phyloP scores from a whole-genome alignment of 2,113 vertebrate species.

The Gavialis gangeticus region DNA sequence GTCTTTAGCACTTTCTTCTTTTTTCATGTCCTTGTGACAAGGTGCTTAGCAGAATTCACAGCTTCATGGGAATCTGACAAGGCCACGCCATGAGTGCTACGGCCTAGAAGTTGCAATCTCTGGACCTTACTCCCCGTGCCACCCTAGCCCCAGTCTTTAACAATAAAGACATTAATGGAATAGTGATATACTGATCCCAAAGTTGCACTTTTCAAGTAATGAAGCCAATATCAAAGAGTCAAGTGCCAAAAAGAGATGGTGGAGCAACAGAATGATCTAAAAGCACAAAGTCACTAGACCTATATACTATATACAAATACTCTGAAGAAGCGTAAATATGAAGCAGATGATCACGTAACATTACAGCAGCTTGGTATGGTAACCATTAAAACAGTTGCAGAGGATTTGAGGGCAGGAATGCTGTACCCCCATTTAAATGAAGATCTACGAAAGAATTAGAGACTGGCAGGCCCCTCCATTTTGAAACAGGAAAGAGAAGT shows the following conservation, averaged over 20 bases:
- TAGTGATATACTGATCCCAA: background rate
- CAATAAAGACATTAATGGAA: background rate
- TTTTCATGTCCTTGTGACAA: too few relatives aligned
- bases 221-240: background rate
- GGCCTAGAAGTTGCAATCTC: too few relatives aligned
- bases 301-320: background rate
- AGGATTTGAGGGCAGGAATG: background rate
- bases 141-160: background rate
- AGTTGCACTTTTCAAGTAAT: background rate
- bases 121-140: too few relatives aligned
- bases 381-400: background rate
- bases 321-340: background rate
- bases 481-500: background rate
- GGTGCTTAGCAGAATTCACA: too few relatives aligned
- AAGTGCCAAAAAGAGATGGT: background rate
- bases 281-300: background rate
- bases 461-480: background rate
- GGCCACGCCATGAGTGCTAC: too few relatives aligned
- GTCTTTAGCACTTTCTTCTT: background rate
- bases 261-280: background rate
- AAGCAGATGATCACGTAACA: background rate
- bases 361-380: background rate
- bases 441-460: background rate
- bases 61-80: too few relatives aligned
- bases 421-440: background rate